These are phyloP conservation scores for Biston stratarius DNA, from an alignment of 2,888 invertebrate species.

Conservation along the genomic window DNA sequence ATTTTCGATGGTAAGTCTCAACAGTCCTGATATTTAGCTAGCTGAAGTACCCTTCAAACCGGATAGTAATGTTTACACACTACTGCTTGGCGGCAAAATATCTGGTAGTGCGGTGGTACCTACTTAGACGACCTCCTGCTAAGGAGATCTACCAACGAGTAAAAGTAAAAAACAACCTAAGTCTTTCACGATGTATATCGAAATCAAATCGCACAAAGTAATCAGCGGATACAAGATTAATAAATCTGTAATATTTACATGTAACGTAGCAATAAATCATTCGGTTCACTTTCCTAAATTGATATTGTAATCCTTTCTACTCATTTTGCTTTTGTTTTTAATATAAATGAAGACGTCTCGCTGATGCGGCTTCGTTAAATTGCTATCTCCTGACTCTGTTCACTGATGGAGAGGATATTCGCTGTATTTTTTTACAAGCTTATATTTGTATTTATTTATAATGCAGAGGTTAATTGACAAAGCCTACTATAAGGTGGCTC, in stretches of 20 bases:
- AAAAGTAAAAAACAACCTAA: too few relatives aligned
- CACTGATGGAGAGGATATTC: constrained; percentile 56
- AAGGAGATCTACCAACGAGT: too few relatives aligned
- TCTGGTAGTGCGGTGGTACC: too few relatives aligned
- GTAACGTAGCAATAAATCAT: constrained; percentile 80
- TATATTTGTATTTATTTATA: neutral
- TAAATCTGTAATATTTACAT: constrained; percentile 73
- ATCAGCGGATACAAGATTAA: constrained; percentile 62
- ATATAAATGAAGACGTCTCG: constrained; percentile 83
- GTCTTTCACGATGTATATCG: constrained; percentile 38
- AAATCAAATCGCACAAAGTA: constrained; percentile 48
- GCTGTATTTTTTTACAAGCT: neutral
- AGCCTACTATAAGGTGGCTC: too few relatives aligned
- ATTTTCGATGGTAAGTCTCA: too few relatives aligned
- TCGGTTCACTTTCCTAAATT: constrained; percentile 85
- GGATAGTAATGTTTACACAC: too few relatives aligned
- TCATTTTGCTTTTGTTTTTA: constrained; percentile 76
- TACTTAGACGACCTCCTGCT: too few relatives aligned
- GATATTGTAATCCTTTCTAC: constrained; percentile 82
- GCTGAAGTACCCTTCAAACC: too few relatives aligned
- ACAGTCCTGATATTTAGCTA: too few relatives aligned
- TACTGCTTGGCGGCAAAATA: too few relatives aligned
- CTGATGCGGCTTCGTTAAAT: constrained; percentile 84
- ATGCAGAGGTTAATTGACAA: too few relatives aligned
- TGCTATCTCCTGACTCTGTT: constrained; percentile 71